phyloP scores from a whole-genome alignment of 2,797 vertebrate species.

The Aratinga solstitialis region DNA sequence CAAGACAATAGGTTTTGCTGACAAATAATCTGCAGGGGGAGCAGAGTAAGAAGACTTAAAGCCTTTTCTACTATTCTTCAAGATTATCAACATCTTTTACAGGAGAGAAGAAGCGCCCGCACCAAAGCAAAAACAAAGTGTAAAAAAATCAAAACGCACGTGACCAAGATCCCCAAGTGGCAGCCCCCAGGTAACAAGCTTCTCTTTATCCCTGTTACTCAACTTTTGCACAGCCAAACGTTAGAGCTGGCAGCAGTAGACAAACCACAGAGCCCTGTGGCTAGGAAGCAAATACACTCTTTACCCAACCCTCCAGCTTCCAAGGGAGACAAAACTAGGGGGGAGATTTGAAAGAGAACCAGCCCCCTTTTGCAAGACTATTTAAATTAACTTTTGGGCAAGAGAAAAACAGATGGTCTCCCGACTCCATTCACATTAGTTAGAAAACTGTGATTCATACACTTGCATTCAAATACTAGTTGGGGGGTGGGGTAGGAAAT shows the following conservation, averaged over 20 bases:
- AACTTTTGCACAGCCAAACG: rapidly evolving
- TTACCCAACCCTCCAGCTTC: not conserved
- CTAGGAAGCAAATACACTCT: not conserved
- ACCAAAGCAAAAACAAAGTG: not conserved
- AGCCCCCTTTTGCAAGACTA: not conserved
- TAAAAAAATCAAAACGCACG: not conserved
- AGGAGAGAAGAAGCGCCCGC: not conserved
- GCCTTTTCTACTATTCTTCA: not conserved
- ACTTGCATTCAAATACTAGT: not conserved
- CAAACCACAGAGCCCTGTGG: not conserved
- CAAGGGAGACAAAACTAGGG: not conserved
- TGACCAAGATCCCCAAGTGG: not conserved
- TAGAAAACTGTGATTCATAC: not conserved
- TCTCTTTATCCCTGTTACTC: not conserved
- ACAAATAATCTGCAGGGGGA: not conserved
- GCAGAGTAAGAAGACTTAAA: not conserved
- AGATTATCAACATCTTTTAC: not conserved
- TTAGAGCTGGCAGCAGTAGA: not conserved
- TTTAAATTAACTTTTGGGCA: not conserved
- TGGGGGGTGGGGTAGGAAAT: not conserved
- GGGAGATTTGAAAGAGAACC: rapidly evolving
- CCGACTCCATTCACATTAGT: not conserved
- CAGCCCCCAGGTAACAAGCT: not conserved
- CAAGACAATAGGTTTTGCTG: not conserved
- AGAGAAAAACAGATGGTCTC: not conserved